Conservation (phyloP, 2,888 invertebrate genomes). For the Eumacrocentrus americanus region DNA sequence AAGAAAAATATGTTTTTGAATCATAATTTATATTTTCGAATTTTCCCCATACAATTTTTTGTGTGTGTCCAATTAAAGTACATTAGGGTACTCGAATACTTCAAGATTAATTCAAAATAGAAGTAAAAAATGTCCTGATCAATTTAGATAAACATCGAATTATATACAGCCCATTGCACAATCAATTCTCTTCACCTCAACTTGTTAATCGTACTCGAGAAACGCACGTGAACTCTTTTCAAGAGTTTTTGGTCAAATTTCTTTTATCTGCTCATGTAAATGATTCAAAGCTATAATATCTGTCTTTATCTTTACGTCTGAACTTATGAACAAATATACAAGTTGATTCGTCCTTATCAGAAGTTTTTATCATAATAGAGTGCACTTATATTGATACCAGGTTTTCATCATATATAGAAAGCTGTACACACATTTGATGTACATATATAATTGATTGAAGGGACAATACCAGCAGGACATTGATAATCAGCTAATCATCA, state of each 20-base stretch:
- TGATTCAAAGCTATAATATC: background rate
- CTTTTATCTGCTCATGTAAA: background rate
- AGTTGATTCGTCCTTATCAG: background rate
- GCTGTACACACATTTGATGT: background rate
- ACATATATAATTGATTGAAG: background rate
- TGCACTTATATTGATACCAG: background rate
- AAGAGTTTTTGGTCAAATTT: no score
- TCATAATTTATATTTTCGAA: background rate
- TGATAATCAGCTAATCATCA: background rate
- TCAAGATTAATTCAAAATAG: background rate
- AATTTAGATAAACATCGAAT: background rate
- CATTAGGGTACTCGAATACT: background rate
- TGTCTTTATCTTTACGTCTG: background rate
- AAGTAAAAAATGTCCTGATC: no score
- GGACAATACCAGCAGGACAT: background rate
- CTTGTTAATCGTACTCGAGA: background rate
- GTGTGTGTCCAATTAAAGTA: background rate
- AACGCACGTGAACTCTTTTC: background rate
- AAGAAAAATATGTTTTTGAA: background rate
- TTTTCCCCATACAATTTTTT: background rate
- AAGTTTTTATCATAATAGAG: background rate
- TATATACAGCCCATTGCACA: background rate
- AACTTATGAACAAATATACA: conserved; percentile 12
- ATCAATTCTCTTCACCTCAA: background rate
- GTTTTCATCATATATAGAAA: background rate